Conservation (phyloP, 2,888 invertebrate species). For the Beris morrisii region DNA sequence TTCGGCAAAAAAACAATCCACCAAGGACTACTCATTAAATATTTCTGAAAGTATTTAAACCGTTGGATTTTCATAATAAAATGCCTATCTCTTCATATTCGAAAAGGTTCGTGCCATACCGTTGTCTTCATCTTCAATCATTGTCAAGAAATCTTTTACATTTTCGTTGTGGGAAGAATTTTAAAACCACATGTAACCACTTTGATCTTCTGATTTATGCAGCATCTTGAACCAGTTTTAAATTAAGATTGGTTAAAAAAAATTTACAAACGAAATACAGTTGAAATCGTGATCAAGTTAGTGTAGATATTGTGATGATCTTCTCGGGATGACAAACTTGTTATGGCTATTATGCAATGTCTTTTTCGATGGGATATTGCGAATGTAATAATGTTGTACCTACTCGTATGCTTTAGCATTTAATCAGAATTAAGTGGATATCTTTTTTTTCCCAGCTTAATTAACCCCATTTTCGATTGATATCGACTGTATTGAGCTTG, state of each 20-base stretch:
- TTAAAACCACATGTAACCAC: too few species aligned
- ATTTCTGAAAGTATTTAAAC: too few species aligned
- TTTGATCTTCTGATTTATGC: background rate
- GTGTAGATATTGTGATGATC: background rate
- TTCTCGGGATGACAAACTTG: constrained; percentile 4
- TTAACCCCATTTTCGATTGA: constrained; percentile 22
- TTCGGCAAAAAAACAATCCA: too few species aligned
- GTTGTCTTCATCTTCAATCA: too few species aligned
- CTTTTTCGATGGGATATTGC: constrained; percentile 5
- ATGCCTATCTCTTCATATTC: too few species aligned
- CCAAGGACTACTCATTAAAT: too few species aligned
- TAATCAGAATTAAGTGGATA: background rate
- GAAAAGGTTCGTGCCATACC: too few species aligned
- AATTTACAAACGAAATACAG: background rate
- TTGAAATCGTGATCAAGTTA: constrained; percentile 24
- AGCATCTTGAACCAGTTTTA: constrained; percentile 25
- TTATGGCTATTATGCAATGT: constrained; percentile 15
- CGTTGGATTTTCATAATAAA: too few species aligned
- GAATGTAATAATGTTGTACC: background rate
- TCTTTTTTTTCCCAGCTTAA: constrained; percentile 18
- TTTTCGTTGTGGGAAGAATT: too few species aligned
- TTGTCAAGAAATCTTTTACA: too few species aligned
- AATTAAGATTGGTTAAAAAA: background rate
- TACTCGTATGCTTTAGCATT: constrained; percentile 3
- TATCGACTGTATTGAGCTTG: background rate